Conservation (phyloP, 2,797 vertebrate species). For the Heteromormyrus szaboi region DNA sequence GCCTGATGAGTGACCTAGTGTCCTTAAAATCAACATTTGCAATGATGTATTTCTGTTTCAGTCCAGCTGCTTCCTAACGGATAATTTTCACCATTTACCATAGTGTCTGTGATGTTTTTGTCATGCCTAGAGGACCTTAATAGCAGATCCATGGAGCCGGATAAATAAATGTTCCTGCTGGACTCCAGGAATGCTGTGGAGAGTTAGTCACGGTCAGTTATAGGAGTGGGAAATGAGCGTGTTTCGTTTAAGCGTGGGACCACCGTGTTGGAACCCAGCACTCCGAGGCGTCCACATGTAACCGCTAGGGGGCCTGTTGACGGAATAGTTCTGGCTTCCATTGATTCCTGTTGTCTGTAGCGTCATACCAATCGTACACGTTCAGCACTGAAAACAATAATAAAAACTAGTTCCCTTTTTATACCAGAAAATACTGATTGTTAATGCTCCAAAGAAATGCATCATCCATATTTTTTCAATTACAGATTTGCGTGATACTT, state of each 20-base stretch:
- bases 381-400: neutral
- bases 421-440: neutral
- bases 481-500: neutral
- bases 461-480: neutral
- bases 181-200: neutral
- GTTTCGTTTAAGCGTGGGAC: slow-evolving; percentile 70
- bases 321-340: slow-evolving; percentile 51
- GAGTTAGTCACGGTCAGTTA: neutral
- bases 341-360: slow-evolving; percentile 22
- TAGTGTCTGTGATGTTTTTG: slow-evolving; percentile 6
- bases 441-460: neutral
- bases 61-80: neutral
- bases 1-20: neutral
- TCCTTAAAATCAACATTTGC: neutral
- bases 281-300: slow-evolving; percentile 38
- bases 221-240: slow-evolving; percentile 41
- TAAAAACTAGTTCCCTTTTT: neutral
- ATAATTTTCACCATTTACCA: neutral
- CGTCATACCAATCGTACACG: slow-evolving; percentile 31
- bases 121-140: neutral
- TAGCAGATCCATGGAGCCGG: neutral
- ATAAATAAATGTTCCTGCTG: neutral
- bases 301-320: slow-evolving; percentile 54
- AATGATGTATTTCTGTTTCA: neutral
- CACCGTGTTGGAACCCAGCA: slow-evolving; percentile 50